A percentile compares a stretch with the other conserved stretches of the same genome.
Conservation (phyloP, 2,888 invertebrate species). For the Cataglyphis albicans region DNA sequence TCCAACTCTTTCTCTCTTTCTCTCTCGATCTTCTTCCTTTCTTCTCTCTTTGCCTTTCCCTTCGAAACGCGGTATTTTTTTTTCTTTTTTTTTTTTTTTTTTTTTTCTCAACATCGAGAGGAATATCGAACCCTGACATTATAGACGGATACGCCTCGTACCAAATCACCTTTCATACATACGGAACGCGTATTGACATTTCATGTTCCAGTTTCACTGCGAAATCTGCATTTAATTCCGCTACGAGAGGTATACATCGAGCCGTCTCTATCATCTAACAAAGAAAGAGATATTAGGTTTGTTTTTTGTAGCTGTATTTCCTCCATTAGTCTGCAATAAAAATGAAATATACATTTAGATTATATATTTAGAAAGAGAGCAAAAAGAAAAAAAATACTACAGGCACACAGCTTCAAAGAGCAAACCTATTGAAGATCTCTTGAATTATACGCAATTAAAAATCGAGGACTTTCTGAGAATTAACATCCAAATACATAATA, state of each 20-base stretch:
- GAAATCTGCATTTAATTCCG: constrained; percentile 10
- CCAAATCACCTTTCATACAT: neutral
- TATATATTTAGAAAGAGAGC: neutral
- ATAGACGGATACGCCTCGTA: neutral
- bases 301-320: neutral
- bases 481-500: neutral
- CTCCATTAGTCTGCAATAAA: neutral
- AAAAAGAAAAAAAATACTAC: too few species aligned
- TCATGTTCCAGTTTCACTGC: neutral
- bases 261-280: neutral
- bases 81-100: constrained; percentile 20
- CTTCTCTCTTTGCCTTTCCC: constrained; percentile 43
- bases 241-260: neutral
- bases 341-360: neutral
- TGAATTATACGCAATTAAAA: neutral
- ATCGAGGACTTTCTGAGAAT: neutral
- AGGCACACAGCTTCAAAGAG: too few species aligned
- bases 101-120: neutral
- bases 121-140: neutral
- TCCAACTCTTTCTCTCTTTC: neutral
- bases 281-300: neutral
- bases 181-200: neutral
- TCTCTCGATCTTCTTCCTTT: neutral
- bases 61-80: constrained; percentile 10
- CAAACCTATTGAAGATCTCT: too few species aligned